Percentiles rank a stretch among this genome's conserved stretches.
These are phyloP conservation scores for Anoplopoma fimbria DNA, from an alignment of 2,113 vertebrate species.

Conservation along the genomic window DNA sequence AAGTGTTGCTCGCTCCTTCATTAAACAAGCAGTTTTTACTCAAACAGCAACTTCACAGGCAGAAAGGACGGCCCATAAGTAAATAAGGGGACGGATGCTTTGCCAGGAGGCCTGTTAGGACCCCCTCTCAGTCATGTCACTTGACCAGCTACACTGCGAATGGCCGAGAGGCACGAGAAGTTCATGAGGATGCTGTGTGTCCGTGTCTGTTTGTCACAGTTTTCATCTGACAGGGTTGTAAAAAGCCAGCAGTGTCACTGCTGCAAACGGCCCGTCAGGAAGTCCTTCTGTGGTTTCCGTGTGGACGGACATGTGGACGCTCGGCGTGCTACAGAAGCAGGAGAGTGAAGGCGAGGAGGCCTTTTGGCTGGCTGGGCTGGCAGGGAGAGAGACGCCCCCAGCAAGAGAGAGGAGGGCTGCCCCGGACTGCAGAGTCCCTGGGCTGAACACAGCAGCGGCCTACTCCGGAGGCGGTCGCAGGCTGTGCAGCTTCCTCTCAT, in stretches of 20 bases:
- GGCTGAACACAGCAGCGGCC: conserved; percentile 52
- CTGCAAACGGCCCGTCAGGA: conserved; percentile 49
- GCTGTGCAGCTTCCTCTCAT: conserved; percentile 90
- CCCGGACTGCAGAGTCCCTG: conserved; percentile 38
- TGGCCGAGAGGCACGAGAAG: conserved; percentile 70
- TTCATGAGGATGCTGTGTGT: conserved; percentile 66
- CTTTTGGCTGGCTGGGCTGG: conserved; percentile 66
- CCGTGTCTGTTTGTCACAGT: conserved; percentile 60
- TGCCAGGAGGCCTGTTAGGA: conserved; percentile 49
- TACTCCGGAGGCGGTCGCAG: conserved; percentile 91
- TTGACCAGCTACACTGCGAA: conserved; percentile 66
- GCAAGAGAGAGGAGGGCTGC: conserved; percentile 55
- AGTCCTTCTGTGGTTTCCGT: conserved; percentile 68
- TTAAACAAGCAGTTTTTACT: conserved; percentile 74
- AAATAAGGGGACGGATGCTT: conserved; percentile 56
- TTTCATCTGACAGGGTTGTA: conserved; percentile 42
- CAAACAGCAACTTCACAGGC: conserved; percentile 70
- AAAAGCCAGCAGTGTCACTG: conserved; percentile 44
- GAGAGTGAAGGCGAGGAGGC: conserved; percentile 66
- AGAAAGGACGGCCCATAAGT: conserved; percentile 47
- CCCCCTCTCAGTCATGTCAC: conserved; percentile 65
- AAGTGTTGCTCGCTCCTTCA: conserved; percentile 57
- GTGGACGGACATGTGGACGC: conserved; percentile 66
- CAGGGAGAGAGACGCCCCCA: conserved; percentile 55
- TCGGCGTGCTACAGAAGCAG: conserved; percentile 71